phyloP scores from a whole-genome alignment of 2,113 vertebrate species.

The Plectropomus leopardus region DNA sequence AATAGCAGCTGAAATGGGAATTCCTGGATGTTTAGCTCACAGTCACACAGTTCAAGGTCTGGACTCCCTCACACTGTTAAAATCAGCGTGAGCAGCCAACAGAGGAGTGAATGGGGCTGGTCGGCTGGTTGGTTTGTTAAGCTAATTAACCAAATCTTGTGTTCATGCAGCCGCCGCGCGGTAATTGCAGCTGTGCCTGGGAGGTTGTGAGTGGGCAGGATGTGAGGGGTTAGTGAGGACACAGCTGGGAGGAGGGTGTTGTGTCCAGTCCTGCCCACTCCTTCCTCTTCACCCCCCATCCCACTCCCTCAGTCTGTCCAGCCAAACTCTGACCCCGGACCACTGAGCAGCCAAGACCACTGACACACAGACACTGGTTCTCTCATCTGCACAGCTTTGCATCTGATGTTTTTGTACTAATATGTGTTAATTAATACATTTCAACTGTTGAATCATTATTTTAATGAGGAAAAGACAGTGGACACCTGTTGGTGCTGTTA shows the following conservation, averaged over 20 bases:
- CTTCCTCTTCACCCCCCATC: not conserved
- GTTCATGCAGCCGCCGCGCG: constrained; percentile 30
- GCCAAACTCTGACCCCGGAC: constrained; percentile 56
- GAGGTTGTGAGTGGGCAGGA: constrained; percentile 71
- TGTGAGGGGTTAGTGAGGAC: constrained; percentile 72
- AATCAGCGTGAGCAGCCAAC: constrained; percentile 20
- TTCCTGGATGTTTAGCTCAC: constrained; percentile 72
- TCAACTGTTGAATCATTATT: constrained; percentile 6
- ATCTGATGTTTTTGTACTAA: not conserved
- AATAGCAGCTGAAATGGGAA: constrained; percentile 39
- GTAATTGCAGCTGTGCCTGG: constrained; percentile 65
- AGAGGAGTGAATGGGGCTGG: constrained; percentile 11
- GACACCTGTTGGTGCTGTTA: not conserved
- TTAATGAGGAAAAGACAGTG: constrained; percentile 4
- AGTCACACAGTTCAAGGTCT: constrained; percentile 54
- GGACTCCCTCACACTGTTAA: constrained; percentile 43
- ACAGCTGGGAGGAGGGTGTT: constrained; percentile 67
- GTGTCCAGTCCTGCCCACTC: constrained; percentile 31
- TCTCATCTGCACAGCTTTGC: constrained; percentile 14
- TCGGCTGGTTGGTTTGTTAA: constrained; percentile 25
- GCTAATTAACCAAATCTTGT: constrained; percentile 62
- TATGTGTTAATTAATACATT: not conserved
- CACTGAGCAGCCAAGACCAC: constrained; percentile 43
- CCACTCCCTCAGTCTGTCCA: constrained; percentile 21
- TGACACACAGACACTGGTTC: constrained; percentile 34